phyloP scores from a whole-genome alignment of 2,888 invertebrate genomes.

The Argyra leucocephala region DNA sequence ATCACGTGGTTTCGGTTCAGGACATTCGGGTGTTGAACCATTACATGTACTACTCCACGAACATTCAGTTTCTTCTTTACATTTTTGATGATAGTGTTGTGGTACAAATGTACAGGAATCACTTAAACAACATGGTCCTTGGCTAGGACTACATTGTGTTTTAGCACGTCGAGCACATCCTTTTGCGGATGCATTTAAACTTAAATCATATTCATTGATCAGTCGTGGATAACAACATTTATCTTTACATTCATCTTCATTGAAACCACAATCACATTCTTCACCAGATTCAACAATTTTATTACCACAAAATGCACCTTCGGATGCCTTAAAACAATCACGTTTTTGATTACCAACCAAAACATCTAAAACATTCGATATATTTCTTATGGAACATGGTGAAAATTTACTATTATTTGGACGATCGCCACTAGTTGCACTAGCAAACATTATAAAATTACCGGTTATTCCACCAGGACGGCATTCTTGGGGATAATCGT shows the following conservation, averaged over 20 bases:
- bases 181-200: constrained; percentile 59
- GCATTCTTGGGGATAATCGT: constrained; percentile 86
- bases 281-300: constrained; percentile 96
- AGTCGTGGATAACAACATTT: constrained; percentile 88
- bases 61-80: constrained; percentile 81
- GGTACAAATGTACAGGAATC: constrained; percentile 69
- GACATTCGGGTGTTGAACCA: constrained; percentile 79
- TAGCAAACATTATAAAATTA: constrained; percentile 99
- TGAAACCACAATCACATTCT: constrained; percentile 95
- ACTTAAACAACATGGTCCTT: constrained; percentile 91
- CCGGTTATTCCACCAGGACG: constrained; percentile 84
- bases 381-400: constrained; percentile 86
- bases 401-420: constrained; percentile 98
- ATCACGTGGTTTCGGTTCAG: constrained; percentile 66
- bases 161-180: constrained; percentile 69
- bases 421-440: constrained; percentile 95
- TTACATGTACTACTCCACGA: constrained; percentile 79
- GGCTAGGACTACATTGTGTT: constrained; percentile 81
- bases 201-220: constrained; percentile 59
- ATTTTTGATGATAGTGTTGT: constrained; percentile 55
- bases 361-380: constrained; percentile 86
- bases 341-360: constrained; percentile 82
- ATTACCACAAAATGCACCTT: constrained; percentile 97
- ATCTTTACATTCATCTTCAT: constrained; percentile 80
- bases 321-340: constrained; percentile 86